Evolutionary conservation across 2,113 vertebrate species (phyloP).

Genomic region (Poicephalus gulielmi): DNA sequence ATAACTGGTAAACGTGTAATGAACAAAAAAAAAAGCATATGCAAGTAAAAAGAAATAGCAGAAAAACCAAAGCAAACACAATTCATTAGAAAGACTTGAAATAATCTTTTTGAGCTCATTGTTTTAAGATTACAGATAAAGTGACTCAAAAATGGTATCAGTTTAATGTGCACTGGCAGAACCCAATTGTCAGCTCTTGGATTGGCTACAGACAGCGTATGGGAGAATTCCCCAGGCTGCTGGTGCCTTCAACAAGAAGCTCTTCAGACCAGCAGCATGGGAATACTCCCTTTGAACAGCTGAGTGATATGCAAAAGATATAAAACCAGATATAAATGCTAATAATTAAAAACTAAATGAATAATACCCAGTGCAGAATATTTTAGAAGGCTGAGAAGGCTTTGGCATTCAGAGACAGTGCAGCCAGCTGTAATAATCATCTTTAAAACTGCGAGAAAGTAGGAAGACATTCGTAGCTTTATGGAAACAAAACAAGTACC

Average conservation of each 20-base stretch:
- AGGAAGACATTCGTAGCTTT: conserved; percentile 33
- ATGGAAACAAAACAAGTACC: conserved; percentile 24
- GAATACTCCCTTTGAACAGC: conserved; percentile 73
- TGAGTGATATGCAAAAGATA: conserved; percentile 70
- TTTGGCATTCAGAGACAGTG: conserved; percentile 52
- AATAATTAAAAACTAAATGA: conserved; percentile 78
- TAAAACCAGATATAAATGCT: conserved; percentile 67
- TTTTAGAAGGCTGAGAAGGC: conserved; percentile 52
- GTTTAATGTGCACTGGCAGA: conserved; percentile 49
- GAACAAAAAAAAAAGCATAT: background rate
- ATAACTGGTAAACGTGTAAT: background rate
- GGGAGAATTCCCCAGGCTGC: conserved; percentile 33
- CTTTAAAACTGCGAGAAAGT: conserved; percentile 3
- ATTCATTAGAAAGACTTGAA: conserved; percentile 28
- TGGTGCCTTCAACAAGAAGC: conserved; percentile 56
- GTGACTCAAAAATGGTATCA: conserved; percentile 48
- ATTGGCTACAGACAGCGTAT: background rate
- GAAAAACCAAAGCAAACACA: conserved; percentile 13
- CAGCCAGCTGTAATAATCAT: conserved; percentile 44
- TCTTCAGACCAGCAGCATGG: conserved; percentile 51
- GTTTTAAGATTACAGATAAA: conserved; percentile 57
- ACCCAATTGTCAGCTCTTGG: conserved; percentile 32
- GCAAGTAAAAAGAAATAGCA: background rate
- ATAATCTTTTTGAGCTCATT: conserved; percentile 17
- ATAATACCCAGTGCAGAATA: conserved; percentile 66